A percentile compares a stretch with the other conserved stretches of the same genome.
phyloP scores from a whole-genome alignment of 2,797 vertebrate species.

The Rhinoraja longicauda region DNA sequence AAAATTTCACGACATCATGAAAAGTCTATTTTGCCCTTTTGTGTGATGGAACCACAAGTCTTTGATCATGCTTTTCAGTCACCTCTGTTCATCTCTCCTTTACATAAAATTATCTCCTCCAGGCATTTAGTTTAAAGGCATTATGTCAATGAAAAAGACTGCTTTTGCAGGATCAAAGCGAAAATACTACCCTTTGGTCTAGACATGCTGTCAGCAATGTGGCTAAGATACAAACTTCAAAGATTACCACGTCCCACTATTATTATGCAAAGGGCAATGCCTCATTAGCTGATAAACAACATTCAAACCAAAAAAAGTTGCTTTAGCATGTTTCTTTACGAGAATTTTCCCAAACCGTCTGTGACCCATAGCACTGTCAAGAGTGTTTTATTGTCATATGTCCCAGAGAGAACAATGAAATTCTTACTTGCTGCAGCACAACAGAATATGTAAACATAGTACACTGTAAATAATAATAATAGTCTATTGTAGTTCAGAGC shows the following conservation, averaged over 20 bases:
- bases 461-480: too few species aligned
- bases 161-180: not conserved
- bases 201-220: not conserved
- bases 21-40: not conserved
- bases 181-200: not conserved
- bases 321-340: not conserved
- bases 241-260: not conserved
- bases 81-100: not conserved
- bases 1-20: not conserved
- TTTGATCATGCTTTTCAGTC: not conserved
- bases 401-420: too few species aligned
- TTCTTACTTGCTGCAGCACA: too few species aligned
- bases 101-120: not conserved
- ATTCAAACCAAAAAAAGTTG: not conserved
- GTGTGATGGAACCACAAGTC: not conserved
- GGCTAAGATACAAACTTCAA: not conserved
- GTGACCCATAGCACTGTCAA: too few species aligned
- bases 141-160: not conserved
- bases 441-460: too few species aligned
- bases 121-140: not conserved
- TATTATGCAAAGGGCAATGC: constrained; percentile 15
- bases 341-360: too few species aligned
- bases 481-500: too few species aligned
- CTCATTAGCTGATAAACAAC: not conserved
- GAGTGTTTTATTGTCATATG: too few species aligned